Evolutionary conservation across 2,113 vertebrate genomes (phyloP).

Genomic region (Sminthopsis crassicaudata): DNA sequence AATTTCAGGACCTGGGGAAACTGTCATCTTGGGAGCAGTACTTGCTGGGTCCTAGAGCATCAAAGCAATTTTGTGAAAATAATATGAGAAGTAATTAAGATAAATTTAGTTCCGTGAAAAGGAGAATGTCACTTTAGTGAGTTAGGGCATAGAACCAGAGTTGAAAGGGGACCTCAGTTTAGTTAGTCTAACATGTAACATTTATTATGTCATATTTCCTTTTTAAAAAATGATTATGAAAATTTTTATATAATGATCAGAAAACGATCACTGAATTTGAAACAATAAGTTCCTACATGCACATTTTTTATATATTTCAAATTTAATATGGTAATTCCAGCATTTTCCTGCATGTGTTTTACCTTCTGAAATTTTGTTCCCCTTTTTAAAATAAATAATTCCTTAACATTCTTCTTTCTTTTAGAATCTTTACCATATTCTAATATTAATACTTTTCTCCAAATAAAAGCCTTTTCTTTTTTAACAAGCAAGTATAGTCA

Average conservation of each 20-base stretch:
- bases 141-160: not conserved
- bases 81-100: not conserved
- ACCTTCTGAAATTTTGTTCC: not conserved
- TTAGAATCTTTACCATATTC: not conserved
- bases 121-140: not conserved
- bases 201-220: not conserved
- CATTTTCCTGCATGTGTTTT: too few species aligned
- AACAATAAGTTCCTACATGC: not conserved
- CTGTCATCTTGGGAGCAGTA: not conserved
- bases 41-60: not conserved
- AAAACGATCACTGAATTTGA: not conserved
- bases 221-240: not conserved
- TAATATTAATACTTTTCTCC: not conserved
- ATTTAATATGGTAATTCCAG: too few species aligned
- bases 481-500: not conserved
- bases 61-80: not conserved
- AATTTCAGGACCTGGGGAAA: not conserved
- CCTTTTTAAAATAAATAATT: not conserved
- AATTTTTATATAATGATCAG: not conserved
- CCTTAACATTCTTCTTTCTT: not conserved
- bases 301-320: not conserved
- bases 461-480: not conserved
- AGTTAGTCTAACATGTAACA: not conserved
- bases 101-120: not conserved
- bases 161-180: not conserved